Percentiles rank a stretch among this genome's conserved stretches.
phyloP scores from a whole-genome alignment of 2,888 invertebrate genomes.

The Palloptera scutellata region DNA sequence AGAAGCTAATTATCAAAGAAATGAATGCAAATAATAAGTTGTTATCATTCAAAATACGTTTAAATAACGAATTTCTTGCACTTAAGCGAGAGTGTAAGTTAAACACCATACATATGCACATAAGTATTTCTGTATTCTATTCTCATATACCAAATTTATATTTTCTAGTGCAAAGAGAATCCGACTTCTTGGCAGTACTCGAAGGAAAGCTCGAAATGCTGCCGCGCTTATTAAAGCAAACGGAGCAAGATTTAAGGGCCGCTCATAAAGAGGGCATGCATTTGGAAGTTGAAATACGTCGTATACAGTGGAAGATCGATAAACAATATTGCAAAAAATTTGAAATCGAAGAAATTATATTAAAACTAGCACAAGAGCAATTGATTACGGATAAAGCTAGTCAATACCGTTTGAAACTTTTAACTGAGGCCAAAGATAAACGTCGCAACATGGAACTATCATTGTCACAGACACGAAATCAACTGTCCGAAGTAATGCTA shows the following conservation, averaged over 20 bases:
- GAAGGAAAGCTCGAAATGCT: constrained; percentile 69
- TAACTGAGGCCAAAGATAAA: constrained; percentile 64
- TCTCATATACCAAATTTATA: background rate
- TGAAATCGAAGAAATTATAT: constrained; percentile 72
- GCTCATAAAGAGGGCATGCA: constrained; percentile 64
- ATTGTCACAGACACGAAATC: constrained; percentile 66
- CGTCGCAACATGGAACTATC: constrained; percentile 62
- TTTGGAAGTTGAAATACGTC: constrained; percentile 56
- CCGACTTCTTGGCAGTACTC: constrained; percentile 65
- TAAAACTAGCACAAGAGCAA: constrained; percentile 73
- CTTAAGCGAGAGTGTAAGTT: constrained; percentile 54
- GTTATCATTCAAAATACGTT: constrained; percentile 69
- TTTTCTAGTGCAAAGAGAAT: constrained; percentile 66
- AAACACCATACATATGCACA: background rate
- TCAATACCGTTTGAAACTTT: constrained; percentile 64
- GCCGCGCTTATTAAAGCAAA: constrained; percentile 69
- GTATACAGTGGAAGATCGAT: constrained; percentile 64
- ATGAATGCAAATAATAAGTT: constrained; percentile 74
- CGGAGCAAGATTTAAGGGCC: constrained; percentile 70
- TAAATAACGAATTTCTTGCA: constrained; percentile 67
- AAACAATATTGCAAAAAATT: constrained; percentile 67
- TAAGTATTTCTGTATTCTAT: background rate
- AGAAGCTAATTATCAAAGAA: constrained; percentile 72
- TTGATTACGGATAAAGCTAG: constrained; percentile 75
- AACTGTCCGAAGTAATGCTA: constrained; percentile 67